Conservation (phyloP, 2,113 vertebrate genomes). For the Dromas ardeola region DNA sequence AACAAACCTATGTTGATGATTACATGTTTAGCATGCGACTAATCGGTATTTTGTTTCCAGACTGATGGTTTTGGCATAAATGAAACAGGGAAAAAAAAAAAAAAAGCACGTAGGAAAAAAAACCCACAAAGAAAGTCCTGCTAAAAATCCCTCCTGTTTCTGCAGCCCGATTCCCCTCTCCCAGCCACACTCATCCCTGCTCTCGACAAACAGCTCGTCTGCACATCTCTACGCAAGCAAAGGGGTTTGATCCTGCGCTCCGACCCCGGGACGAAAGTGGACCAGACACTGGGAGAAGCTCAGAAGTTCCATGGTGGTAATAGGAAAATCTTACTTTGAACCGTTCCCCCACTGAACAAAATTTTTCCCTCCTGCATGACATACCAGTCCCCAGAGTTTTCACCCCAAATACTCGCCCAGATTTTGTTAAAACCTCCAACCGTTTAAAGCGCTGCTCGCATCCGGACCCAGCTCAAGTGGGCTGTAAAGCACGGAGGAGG, state of each 20-base stretch:
- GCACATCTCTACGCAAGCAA: background rate
- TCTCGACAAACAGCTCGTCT: background rate
- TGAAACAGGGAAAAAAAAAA: background rate
- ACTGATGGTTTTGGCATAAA: background rate
- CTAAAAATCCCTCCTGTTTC: background rate
- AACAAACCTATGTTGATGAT: constrained; percentile 3
- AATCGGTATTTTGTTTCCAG: background rate
- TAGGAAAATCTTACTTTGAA: background rate
- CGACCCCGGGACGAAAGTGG: background rate
- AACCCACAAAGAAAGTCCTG: background rate
- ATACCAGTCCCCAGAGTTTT: background rate
- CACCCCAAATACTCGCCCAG: no score
- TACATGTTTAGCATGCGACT: background rate
- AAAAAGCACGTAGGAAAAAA: background rate
- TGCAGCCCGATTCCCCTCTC: background rate
- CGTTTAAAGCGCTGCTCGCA: background rate
- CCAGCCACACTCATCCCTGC: background rate
- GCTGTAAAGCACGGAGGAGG: background rate
- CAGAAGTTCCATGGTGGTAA: background rate
- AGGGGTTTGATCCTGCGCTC: background rate
- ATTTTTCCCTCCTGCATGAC: background rate
- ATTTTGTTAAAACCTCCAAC: fast-evolving
- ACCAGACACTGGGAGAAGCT: background rate
- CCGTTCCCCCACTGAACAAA: fast-evolving
- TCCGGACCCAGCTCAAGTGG: no score